A percentile compares a stretch with the other conserved stretches of the same genome.
These are phyloP conservation scores for Phenacoccus solenopsis DNA, from an alignment of 1,140 invertebrate genomes.

Conservation along the genomic window DNA sequence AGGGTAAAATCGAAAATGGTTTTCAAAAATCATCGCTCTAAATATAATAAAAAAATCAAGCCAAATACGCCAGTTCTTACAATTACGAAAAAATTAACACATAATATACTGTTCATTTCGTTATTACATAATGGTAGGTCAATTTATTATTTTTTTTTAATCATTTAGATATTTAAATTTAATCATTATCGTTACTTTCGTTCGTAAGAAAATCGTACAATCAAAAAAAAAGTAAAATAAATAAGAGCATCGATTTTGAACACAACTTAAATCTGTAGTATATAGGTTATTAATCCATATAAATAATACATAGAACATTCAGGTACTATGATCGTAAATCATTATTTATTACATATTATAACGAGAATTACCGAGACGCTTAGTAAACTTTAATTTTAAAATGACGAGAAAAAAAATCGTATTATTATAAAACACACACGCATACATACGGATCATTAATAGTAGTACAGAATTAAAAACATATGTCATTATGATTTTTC, in stretches of 20 bases:
- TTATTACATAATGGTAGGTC: background rate
- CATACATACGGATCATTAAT: background rate
- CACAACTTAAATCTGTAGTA: background rate
- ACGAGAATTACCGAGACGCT: background rate
- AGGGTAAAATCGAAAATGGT: background rate
- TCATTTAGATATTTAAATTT: background rate
- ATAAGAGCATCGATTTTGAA: background rate
- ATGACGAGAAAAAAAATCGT: background rate
- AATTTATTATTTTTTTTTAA: background rate
- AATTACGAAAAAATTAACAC: background rate
- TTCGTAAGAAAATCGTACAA: background rate
- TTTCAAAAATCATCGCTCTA: background rate
- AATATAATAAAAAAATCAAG: background rate
- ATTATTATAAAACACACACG: background rate
- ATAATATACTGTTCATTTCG: background rate
- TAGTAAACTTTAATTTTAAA: background rate
- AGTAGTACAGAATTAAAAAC: no score
- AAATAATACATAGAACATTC: constrained; percentile 3
- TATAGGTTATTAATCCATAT: background rate
- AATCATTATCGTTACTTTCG: background rate
- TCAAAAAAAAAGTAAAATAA: background rate
- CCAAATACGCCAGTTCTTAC: background rate
- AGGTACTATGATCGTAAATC: background rate
- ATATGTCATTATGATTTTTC: no score
- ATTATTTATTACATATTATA: background rate